Conservation (phyloP, 1,140 invertebrate species). For the Rhyacophila brunnea region DNA sequence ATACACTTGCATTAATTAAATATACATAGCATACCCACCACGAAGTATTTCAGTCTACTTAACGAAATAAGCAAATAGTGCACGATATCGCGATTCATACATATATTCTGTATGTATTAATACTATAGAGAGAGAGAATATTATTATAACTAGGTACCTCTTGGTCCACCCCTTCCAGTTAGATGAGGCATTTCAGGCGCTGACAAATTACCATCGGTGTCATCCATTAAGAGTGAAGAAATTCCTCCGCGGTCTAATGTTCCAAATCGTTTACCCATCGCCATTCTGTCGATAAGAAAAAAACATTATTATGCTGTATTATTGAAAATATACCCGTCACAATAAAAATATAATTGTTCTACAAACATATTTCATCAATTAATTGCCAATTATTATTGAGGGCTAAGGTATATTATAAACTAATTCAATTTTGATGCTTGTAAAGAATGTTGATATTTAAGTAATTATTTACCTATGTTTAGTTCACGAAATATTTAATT, state of each 20-base stretch:
- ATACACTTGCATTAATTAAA: slow-evolving; percentile 56
- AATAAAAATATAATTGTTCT: background rate
- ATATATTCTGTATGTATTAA: no score
- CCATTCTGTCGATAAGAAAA: slow-evolving; percentile 38
- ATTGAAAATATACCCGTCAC: background rate
- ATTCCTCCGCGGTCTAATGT: slow-evolving; percentile 46
- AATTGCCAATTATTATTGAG: background rate
- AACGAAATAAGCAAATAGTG: no score
- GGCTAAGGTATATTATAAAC: no score
- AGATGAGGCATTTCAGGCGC: slow-evolving; percentile 71
- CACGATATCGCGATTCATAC: no score
- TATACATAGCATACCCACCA: no score
- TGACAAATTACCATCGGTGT: slow-evolving; percentile 78
- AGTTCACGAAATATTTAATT: no score
- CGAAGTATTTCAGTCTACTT: no score
- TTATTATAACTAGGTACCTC: slow-evolving; percentile 36
- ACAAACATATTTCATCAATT: background rate
- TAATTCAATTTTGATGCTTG: no score
- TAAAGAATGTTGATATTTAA: no score
- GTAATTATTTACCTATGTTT: no score
- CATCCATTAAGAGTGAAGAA: slow-evolving; percentile 65
- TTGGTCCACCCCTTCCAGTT: slow-evolving; percentile 23
- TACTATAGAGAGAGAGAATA: background rate
- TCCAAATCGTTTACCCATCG: slow-evolving; percentile 50
- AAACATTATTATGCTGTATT: background rate